Conservation (phyloP, 2,888 invertebrate species). For the Chirona hameri region DNA sequence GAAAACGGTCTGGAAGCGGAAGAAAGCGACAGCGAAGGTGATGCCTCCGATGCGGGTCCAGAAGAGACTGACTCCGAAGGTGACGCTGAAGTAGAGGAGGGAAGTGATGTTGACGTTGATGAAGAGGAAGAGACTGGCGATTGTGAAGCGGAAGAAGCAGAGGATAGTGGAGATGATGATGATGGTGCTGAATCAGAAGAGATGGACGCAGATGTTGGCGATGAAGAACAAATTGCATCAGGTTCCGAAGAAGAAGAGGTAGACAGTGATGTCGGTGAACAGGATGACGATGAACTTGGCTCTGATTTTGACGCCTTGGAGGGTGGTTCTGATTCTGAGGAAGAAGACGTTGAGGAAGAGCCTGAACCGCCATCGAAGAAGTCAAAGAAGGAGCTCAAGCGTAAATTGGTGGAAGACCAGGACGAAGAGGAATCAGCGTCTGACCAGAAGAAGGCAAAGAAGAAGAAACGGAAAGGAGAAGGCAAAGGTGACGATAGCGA, state of each 20-base stretch:
- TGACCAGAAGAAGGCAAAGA: not conserved
- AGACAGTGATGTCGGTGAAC: not conserved
- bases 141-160: not conserved
- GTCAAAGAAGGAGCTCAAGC: not conserved
- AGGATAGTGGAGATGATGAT: constrained; percentile 39
- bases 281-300: not conserved
- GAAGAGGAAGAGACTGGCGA: not conserved
- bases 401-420: not conserved
- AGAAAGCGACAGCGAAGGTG: not conserved
- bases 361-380: not conserved
- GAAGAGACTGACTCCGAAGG: not conserved
- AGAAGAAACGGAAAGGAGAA: not conserved
- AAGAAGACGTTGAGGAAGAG: not conserved
- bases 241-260: not conserved
- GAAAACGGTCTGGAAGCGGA: not conserved
- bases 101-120: not conserved
- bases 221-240: not conserved
- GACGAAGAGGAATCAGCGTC: not conserved
- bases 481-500: not conserved
- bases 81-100: not conserved
- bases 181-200: constrained; percentile 39
- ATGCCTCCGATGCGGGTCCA: not conserved
- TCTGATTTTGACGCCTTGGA: not conserved
- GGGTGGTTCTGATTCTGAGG: not conserved
- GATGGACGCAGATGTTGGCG: not conserved